Base-by-base conservation (phyloP, 2,113 vertebrate genomes). In the Rostratula benghalensis region DNA sequence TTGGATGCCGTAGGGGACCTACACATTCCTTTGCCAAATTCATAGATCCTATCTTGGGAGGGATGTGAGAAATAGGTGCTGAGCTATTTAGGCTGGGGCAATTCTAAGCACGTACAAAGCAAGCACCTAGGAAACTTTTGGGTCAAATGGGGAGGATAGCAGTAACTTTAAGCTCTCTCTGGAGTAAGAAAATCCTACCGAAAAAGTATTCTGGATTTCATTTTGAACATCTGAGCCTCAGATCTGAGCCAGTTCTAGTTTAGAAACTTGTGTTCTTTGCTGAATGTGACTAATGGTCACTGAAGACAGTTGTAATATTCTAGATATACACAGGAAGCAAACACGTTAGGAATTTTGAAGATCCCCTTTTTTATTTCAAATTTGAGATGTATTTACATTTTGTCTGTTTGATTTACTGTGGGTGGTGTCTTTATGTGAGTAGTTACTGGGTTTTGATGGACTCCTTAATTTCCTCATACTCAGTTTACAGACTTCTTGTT, bases 21-120 rank as follows among this genome's bases (percentile, higher is more conserved):
- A 67, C 37, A 12, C 50, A 67, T 93, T 94, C 57, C 54, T 95
- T 57, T 95, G 79, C 79, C 89, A 96, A 74, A 77, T 92, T 96
- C 93, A 63, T 90, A 83, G 94, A 97, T 96, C 51, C 54, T 94
- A 46, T 94, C 88, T 92, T 81, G 90, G 59, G 76, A 94, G 83
- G 37, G 79, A 92, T 93, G 64, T 90, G 93, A 96, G 93, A 97
- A 93, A 88, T 22, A 90, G 54, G 59, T 1, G 5, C n/a, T 41
- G 51, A 94, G 88, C 48, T 88, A 37, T 80, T 92, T 77, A 77
- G 86, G 35, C 15, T 67, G 19, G 31, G 90, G 73, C 86, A 90
- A 54, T 80, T 96, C 90, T 65, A 88, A 92, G 79, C 95, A 81
- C n/a, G 93, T 89, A 92, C 41, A 83, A 88, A 96, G 59, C 79